phyloP scores from a whole-genome alignment of 2,888 invertebrate genomes.

The Nudaria mundana region DNA sequence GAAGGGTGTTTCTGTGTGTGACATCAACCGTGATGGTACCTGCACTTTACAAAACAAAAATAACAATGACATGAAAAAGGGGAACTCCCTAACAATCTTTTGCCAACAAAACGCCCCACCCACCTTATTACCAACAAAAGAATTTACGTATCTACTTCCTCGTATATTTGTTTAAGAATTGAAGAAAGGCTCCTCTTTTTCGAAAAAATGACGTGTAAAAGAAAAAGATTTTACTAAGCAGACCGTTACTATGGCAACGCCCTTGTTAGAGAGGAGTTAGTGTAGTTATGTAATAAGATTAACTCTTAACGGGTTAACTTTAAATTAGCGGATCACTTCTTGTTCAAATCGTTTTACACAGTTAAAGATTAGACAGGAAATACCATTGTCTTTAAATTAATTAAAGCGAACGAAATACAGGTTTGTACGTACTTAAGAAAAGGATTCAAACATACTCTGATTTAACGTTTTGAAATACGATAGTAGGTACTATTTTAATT shows the following conservation, averaged over 20 bases:
- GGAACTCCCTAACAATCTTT: conserved; percentile 53
- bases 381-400: background rate
- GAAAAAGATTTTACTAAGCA: conserved; percentile 29
- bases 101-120: no score
- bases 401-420: background rate
- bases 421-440: no score
- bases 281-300: conserved; percentile 40
- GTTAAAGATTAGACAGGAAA: conserved; percentile 20
- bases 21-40: conserved; percentile 40
- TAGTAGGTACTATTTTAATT: background rate
- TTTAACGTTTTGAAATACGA: no score
- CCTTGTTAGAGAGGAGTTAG: conserved; percentile 40
- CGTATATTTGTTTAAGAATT: conserved; percentile 43
- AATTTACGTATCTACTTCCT: conserved; percentile 43
- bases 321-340: conserved; percentile 33
- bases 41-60: no score
- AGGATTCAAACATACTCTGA: no score
- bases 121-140: conserved; percentile 47
- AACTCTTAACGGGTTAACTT: conserved; percentile 32
- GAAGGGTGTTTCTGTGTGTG: no score
- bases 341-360: conserved; percentile 20
- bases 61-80: conserved; percentile 64
- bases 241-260: conserved; percentile 50
- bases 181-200: conserved; percentile 45
- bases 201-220: conserved; percentile 40